A percentile compares a stretch with the other conserved stretches of the same genome.
Evolutionary conservation across 2,797 vertebrate genomes (phyloP).

Genomic region (Pteropus rufus): DNA sequence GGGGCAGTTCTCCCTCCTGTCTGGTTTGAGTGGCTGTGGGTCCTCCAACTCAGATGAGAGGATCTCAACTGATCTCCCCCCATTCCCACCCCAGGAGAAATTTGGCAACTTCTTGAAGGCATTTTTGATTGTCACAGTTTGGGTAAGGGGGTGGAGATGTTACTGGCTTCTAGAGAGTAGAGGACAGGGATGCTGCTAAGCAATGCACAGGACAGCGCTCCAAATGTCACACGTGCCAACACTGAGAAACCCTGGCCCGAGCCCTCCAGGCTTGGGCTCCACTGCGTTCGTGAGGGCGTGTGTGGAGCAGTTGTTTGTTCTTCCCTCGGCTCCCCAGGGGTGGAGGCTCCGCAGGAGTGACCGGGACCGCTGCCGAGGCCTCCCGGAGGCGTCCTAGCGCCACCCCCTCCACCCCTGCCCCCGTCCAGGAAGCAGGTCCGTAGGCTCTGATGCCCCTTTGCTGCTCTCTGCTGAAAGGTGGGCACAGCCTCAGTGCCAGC

Average conservation of each 20-base stretch:
- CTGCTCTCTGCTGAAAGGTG: background rate
- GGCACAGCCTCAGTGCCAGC: rapidly evolving
- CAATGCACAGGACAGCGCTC: background rate
- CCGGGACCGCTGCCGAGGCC: background rate
- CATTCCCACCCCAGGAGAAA: background rate
- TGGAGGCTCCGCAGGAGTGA: background rate
- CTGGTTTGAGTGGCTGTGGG: rapidly evolving
- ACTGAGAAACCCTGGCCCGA: background rate
- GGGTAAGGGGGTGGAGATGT: background rate
- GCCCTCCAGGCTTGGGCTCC: too few species aligned
- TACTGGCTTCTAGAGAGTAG: background rate
- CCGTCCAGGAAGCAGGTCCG: background rate
- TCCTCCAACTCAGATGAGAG: background rate
- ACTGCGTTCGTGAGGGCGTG: background rate
- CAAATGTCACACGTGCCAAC: background rate
- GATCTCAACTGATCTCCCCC: background rate
- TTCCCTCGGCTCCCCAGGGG: too few species aligned
- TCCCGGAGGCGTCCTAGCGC: too few species aligned
- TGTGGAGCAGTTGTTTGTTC: too few species aligned
- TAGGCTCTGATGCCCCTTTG: background rate
- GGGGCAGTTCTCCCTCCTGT: background rate
- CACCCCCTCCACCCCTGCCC: too few species aligned
- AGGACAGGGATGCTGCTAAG: background rate
- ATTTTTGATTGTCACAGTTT: background rate
- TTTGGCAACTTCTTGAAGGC: background rate